Conservation (phyloP, 2,888 invertebrate genomes). For the Microctonus aethiopoides region DNA sequence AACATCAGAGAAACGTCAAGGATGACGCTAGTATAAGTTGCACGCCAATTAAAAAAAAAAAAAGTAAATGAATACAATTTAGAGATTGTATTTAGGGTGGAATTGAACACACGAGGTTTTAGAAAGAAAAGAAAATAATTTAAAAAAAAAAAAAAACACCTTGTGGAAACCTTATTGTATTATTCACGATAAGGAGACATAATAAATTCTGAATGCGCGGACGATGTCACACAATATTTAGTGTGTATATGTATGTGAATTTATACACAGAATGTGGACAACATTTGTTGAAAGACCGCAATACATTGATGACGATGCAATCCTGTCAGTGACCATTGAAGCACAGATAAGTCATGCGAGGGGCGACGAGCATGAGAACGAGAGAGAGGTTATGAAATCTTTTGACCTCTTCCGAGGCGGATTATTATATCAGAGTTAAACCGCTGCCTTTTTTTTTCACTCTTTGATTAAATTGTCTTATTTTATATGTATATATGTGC, state of each 20-base stretch:
- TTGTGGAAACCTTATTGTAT: conserved; percentile 39
- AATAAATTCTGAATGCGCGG: background rate
- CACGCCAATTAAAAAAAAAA: background rate
- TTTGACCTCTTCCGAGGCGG: background rate
- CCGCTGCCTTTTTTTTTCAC: background rate
- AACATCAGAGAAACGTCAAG: no score
- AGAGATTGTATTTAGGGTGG: no score
- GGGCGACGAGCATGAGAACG: background rate
- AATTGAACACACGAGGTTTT: no score
- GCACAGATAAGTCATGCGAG: background rate
- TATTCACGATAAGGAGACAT: conserved; percentile 40
- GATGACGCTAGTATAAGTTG: no score
- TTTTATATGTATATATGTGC: background rate
- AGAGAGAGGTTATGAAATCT: background rate
- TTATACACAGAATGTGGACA: background rate
- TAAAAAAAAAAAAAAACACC: background rate
- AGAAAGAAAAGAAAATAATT: no score
- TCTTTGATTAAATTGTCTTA: conserved; percentile 10
- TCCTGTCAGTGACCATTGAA: background rate
- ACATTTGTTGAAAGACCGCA: background rate
- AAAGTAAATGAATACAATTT: no score
- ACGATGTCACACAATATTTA: background rate
- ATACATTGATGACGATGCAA: background rate
- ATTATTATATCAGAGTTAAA: background rate
- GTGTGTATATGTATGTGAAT: background rate